phyloP scores from a whole-genome alignment of 2,113 vertebrate species.

The Entelurus aequoreus region DNA sequence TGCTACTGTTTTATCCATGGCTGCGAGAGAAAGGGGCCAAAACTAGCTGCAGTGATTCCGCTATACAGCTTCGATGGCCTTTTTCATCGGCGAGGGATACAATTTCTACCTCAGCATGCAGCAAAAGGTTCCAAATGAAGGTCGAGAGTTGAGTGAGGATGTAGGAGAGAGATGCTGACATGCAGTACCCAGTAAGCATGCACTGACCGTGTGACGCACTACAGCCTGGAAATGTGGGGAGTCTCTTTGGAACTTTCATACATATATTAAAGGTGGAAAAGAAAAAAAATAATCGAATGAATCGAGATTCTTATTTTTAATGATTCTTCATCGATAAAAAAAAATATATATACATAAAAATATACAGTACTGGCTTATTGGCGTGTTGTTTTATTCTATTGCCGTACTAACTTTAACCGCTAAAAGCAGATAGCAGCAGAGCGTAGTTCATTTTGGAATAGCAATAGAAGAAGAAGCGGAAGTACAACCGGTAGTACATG shows the following conservation, averaged over 20 bases:
- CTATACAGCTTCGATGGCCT: slow-evolving; percentile 33
- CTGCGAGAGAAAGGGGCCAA: slow-evolving; percentile 7
- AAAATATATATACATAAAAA: too few relatives aligned
- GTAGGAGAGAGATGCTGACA: slow-evolving; percentile 28
- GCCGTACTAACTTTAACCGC: neutral
- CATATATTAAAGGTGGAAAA: too few relatives aligned
- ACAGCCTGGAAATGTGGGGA: neutral
- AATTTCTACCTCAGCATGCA: slow-evolving; percentile 16
- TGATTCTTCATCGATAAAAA: too few relatives aligned
- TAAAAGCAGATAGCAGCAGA: slow-evolving; percentile 13
- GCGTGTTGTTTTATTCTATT: too few relatives aligned
- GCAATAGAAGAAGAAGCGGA: slow-evolving; percentile 25
- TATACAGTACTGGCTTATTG: too few relatives aligned
- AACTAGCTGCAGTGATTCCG: slow-evolving; percentile 41
- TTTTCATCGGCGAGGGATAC: slow-evolving; percentile 21
- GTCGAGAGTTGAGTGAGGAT: slow-evolving; percentile 22
- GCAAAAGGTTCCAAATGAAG: slow-evolving; percentile 1
- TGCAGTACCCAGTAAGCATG: neutral
- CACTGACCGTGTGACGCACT: slow-evolving; percentile 3
- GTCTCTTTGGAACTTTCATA: neutral
- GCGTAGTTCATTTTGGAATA: neutral
- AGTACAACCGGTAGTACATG: slow-evolving; percentile 37
- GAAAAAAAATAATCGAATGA: too few relatives aligned
- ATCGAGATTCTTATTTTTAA: too few relatives aligned
- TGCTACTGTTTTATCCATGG: slow-evolving; percentile 59